These are phyloP conservation scores for Lutjanus argentimaculatus DNA, from an alignment of 2,797 vertebrate species.

Conservation along the genomic window DNA sequence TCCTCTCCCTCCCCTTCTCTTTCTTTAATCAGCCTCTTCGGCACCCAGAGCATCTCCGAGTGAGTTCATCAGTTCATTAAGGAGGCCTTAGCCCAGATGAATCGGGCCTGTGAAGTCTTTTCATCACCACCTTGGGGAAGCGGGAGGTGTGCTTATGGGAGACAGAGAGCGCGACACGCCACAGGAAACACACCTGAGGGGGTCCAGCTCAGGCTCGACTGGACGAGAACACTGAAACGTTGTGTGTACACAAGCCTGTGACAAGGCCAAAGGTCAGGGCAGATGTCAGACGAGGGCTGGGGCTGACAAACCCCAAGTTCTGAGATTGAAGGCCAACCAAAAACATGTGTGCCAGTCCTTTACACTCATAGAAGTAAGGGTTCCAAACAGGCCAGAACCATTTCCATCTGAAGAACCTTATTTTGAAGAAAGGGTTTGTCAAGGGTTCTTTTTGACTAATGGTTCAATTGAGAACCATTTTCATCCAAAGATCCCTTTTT, in stretches of 20 bases:
- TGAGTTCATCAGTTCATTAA: constrained; percentile 71
- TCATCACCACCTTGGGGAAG: constrained; percentile 60
- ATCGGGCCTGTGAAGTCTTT: constrained; percentile 67
- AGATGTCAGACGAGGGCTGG: constrained; percentile 58
- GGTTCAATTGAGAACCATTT: no score
- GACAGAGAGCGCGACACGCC: constrained; percentile 7
- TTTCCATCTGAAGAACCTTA: no score
- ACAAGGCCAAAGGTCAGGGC: constrained; percentile 59
- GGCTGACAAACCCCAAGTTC: constrained; percentile 54
- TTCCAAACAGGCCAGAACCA: no score
- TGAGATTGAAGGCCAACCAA: constrained; percentile 70
- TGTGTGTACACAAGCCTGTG: constrained; percentile 65
- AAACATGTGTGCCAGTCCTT: constrained; percentile 69
- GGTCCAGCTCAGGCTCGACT: constrained; percentile 34
- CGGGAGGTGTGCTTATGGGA: constrained; percentile 25
- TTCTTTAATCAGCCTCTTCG: constrained; percentile 63
- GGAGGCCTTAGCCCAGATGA: constrained; percentile 66
- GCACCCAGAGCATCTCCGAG: constrained; percentile 51
- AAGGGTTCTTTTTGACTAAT: no score
- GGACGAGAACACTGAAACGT: constrained; percentile 56
- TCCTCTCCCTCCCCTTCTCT: constrained; percentile 26
- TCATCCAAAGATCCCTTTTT: no score
- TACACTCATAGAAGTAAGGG: neutral
- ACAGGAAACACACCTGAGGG: constrained; percentile 57
- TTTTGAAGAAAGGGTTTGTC: no score